Evolutionary conservation across 2,888 invertebrate genomes (phyloP).

Genomic region (Yponomeuta evonymella): DNA sequence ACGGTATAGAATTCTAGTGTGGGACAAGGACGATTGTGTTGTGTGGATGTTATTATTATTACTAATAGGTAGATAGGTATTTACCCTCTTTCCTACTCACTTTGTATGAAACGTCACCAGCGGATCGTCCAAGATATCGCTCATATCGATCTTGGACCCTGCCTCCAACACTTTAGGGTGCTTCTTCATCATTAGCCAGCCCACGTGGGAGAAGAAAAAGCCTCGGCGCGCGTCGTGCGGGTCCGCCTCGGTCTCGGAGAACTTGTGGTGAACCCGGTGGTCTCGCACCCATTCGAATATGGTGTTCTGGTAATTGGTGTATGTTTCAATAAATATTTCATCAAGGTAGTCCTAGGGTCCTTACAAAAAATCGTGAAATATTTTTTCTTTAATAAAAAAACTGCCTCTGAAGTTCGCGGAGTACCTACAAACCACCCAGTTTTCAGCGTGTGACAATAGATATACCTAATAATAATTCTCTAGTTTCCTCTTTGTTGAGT

Average conservation of each 20-base stretch:
- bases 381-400: too few species aligned
- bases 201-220: slow-evolving; percentile 94
- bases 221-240: slow-evolving; percentile 89
- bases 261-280: slow-evolving; percentile 86
- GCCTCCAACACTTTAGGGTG: slow-evolving; percentile 88
- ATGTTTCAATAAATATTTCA: too few species aligned
- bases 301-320: slow-evolving; percentile 69
- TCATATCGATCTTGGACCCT: slow-evolving; percentile 88
- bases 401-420: too few species aligned
- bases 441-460: too few species aligned
- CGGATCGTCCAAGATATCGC: slow-evolving; percentile 86
- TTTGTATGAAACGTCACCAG: slow-evolving; percentile 86
- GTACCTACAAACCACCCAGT: too few species aligned
- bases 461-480: too few species aligned
- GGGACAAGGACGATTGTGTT: too few species aligned
- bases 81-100: slow-evolving; percentile 49
- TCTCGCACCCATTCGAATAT: slow-evolving; percentile 85
- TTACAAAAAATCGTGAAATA: too few species aligned
- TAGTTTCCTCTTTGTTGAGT: too few species aligned
- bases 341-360: too few species aligned
- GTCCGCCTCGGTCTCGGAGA: slow-evolving; percentile 86
- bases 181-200: slow-evolving; percentile 94
- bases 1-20: too few species aligned
- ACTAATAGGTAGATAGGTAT: neutral
- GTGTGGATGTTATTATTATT: too few species aligned